Evolutionary conservation across 2,797 vertebrate genomes (phyloP).

Genomic region (Rhinatrema bivittatum): DNA sequence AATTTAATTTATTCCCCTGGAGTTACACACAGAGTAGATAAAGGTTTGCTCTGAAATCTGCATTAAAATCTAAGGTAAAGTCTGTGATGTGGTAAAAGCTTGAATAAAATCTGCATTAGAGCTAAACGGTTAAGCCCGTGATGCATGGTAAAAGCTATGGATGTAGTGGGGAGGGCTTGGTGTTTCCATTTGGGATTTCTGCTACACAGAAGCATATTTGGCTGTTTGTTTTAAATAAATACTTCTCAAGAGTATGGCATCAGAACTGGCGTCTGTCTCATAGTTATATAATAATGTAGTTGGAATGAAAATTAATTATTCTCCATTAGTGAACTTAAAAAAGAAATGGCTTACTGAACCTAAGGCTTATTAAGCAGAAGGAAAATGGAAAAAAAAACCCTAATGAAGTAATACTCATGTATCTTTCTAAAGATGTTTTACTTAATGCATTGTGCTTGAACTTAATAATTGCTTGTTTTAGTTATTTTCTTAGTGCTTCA

Average conservation of each 20-base stretch:
- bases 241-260: conserved; percentile 17
- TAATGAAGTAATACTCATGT: background rate
- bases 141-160: conserved; percentile 18
- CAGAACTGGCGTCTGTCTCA: conserved; percentile 10
- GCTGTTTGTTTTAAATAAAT: conserved; percentile 29
- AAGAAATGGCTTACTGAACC: conserved; percentile 32
- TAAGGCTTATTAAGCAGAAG: conserved; percentile 33
- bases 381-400: conserved; percentile 4
- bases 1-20: conserved; percentile 15
- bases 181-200: conserved; percentile 22
- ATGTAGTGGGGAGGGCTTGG: conserved; percentile 6
- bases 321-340: conserved; percentile 21
- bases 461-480: conserved; percentile 30
- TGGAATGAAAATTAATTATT: conserved; percentile 26
- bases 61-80: conserved; percentile 24
- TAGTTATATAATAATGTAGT: conserved; percentile 30
- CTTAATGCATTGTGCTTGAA: conserved; percentile 8
- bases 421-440: background rate
- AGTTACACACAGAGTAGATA: conserved; percentile 11
- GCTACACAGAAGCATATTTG: conserved; percentile 15
- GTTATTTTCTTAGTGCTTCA: conserved; percentile 24
- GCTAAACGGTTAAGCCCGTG: conserved; percentile 24
- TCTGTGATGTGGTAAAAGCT: conserved; percentile 16
- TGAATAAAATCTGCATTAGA: conserved; percentile 13
- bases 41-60: conserved; percentile 1